These are phyloP conservation scores for Chrysina gloriosa DNA, from an alignment of 2,888 invertebrate genomes.

Conservation along the genomic window DNA sequence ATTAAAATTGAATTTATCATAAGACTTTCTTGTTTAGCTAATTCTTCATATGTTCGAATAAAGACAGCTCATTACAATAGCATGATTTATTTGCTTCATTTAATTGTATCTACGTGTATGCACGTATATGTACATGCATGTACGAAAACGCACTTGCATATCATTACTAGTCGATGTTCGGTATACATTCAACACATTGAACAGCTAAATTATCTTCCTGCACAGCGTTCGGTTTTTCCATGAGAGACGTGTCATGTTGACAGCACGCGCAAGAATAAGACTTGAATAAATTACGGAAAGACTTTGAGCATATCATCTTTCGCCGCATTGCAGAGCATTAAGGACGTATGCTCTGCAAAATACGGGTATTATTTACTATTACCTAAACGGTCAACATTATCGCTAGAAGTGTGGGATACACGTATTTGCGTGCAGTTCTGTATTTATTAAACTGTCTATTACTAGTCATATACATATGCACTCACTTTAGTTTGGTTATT, in stretches of 20 bases:
- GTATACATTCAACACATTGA: neutral
- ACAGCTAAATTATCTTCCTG: conserved; percentile 16
- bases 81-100: conserved; percentile 17
- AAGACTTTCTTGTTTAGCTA: neutral
- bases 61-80: conserved; percentile 13
- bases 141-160: conserved; percentile 9
- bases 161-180: conserved; percentile 10
- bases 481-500: neutral
- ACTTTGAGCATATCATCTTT: conserved; percentile 23
- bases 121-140: neutral
- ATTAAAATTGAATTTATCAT: neutral
- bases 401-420: conserved; percentile 2
- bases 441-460: conserved; percentile 6
- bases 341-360: neutral
- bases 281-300: conserved; percentile 27
- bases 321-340: neutral
- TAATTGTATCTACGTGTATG: neutral
- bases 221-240: neutral
- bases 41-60: conserved; percentile 3
- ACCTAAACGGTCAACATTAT: neutral
- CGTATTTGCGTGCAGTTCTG: neutral
- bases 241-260: neutral
- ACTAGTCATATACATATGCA: neutral
- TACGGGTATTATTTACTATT: neutral
- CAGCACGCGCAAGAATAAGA: conserved; percentile 22